Percentiles rank a stretch among this genome's conserved stretches.
Conservation (phyloP, 2,888 invertebrate genomes). For the Hybos culiciformis region DNA sequence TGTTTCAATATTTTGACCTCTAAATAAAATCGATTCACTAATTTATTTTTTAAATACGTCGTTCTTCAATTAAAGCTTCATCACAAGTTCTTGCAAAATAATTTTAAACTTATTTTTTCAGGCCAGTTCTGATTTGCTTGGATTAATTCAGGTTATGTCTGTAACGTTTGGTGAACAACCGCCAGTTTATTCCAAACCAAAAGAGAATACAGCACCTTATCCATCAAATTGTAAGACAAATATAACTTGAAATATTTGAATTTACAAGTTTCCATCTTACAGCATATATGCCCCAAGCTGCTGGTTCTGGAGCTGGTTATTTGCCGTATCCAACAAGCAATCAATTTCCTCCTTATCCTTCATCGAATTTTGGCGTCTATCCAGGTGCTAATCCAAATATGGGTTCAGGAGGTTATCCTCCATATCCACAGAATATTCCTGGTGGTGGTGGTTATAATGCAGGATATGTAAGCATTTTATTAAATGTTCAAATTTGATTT, state of each 20-base stretch:
- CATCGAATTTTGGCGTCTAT: slow-evolving; percentile 31
- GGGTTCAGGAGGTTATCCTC: slow-evolving; percentile 37
- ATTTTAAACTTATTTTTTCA: not conserved
- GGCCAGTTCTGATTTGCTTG: slow-evolving; percentile 60
- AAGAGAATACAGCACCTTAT: slow-evolving; percentile 40
- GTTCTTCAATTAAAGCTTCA: not conserved
- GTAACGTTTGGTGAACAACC: slow-evolving; percentile 89
- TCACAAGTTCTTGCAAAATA: not conserved
- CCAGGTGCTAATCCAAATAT: slow-evolving; percentile 27
- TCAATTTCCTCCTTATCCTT: slow-evolving; percentile 36
- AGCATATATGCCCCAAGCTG: slow-evolving; percentile 37
- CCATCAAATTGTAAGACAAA: slow-evolving; percentile 29
- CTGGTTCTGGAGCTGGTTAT: slow-evolving; percentile 26
- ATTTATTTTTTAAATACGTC: not conserved
- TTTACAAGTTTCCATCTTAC: not conserved
- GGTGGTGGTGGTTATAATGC: slow-evolving; percentile 22
- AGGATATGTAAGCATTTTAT: slow-evolving; percentile 23
- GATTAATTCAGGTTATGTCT: slow-evolving; percentile 81
- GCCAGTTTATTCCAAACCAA: slow-evolving; percentile 74
- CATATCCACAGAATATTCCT: slow-evolving; percentile 34
- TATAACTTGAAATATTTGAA: not conserved
- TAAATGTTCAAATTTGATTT: not conserved
- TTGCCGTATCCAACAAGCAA: slow-evolving; percentile 42
- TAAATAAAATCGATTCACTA: not conserved
- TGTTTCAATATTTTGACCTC: too few species aligned